Evolutionary conservation across 2,797 vertebrate species (phyloP).

Genomic region (Alauda arvensis): DNA sequence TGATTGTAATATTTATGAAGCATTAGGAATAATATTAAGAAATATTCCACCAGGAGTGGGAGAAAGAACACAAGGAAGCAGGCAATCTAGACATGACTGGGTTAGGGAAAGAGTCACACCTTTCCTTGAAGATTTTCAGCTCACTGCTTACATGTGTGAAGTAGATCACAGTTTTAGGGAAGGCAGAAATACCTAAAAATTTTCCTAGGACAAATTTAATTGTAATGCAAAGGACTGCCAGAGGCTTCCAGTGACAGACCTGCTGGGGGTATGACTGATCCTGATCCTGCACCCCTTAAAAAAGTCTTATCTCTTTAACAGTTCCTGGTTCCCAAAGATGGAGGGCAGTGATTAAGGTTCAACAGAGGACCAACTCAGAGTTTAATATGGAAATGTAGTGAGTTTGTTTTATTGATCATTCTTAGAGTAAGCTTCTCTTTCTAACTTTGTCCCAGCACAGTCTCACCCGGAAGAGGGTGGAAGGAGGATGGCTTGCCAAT

Average conservation of each 20-base stretch:
- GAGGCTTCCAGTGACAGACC: neutral
- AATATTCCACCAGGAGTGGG: neutral
- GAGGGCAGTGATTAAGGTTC: neutral
- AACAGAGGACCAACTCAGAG: neutral
- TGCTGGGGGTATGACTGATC: rapidly evolving
- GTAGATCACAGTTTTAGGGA: neutral
- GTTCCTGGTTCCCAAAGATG: neutral
- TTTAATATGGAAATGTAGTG: neutral
- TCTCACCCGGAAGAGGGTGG: neutral
- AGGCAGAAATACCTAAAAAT: neutral
- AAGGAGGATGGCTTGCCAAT: neutral
- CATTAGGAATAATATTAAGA: neutral
- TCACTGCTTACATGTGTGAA: neutral
- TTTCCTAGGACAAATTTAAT: neutral
- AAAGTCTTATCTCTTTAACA: neutral
- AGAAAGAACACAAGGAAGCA: neutral
- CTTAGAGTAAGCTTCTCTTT: neutral
- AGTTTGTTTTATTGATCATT: neutral
- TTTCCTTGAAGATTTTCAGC: neutral
- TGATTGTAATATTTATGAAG: neutral
- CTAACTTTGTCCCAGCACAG: neutral
- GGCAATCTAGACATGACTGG: neutral
- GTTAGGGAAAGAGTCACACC: neutral
- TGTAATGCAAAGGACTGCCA: neutral
- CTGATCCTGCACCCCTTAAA: neutral